These are phyloP conservation scores for Tricholaema leucomelas DNA, from an alignment of 2,113 vertebrate species.

Conservation along the genomic window DNA sequence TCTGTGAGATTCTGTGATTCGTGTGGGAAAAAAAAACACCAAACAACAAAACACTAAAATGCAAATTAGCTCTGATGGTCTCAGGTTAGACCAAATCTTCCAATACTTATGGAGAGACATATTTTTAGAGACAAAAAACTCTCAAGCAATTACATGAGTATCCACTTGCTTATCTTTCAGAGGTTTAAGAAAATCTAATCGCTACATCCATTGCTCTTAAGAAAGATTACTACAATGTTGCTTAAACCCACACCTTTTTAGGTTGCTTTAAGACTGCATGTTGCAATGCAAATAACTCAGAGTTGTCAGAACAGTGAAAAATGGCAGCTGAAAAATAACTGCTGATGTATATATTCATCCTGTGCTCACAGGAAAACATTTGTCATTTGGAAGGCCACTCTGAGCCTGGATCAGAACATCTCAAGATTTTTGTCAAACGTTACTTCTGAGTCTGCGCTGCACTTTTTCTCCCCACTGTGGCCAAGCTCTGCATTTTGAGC, in stretches of 20 bases:
- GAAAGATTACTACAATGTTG: not conserved
- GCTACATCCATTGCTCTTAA: not conserved
- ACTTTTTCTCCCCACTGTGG: not conserved
- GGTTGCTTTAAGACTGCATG: not conserved
- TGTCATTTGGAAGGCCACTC: not conserved
- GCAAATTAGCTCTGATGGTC: not conserved
- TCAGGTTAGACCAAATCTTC: not conserved
- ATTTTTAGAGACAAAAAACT: not conserved
- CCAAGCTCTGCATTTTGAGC: not conserved
- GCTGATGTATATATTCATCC: not conserved
- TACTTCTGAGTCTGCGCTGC: not conserved
- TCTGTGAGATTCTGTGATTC: too few species aligned
- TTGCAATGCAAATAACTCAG: not conserved
- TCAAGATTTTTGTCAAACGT: conserved; percentile 19
- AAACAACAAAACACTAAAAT: not conserved
- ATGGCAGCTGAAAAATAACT: not conserved
- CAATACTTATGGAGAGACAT: not conserved
- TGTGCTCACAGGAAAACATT: not conserved
- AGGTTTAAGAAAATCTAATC: not conserved
- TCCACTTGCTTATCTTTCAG: not conserved
- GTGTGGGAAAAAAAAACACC: too few species aligned
- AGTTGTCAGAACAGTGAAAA: conserved; percentile 1
- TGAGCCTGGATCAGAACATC: not conserved
- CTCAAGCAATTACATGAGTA: not conserved
- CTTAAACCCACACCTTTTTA: not conserved